Base-by-base conservation (phyloP, 1,140 invertebrate genomes). In the Drosophila sechellia region DNA sequence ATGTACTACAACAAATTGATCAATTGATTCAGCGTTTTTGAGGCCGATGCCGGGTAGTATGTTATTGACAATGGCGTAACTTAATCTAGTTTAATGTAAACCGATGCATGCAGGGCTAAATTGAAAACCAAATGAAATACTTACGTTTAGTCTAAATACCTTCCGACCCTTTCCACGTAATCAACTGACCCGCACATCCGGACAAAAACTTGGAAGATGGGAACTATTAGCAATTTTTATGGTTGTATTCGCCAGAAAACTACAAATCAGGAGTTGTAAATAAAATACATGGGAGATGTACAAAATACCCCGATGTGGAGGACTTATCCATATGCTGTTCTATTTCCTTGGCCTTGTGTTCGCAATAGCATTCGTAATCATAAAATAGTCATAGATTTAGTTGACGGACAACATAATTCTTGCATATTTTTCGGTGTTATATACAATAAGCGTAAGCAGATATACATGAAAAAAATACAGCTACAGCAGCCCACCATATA, bases 151-250 rank as follows among this genome's bases (percentile, higher is more conserved):
- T 63, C 37, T 61, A 58, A 58, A 50, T 43, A 61, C 40, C 58
- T 58, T 78, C 54, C 37, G 57, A 25, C 50, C 34, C 57, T 45
- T 35, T 60, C 57, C 57, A 31, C 31, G 6, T 31, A 10, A 10
- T 31, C 31, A 8, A 31, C 31, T 10, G 8, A 31, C 31, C 37
- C 37, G 53, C 34, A 48, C 35, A 64, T 35, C 34, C 57, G 34
- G 31, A 54, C 13, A 46, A n/a, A 58, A 35, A 69, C 27, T 34
- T 65, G 63, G 60, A 55, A 48, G 49, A 64, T 49, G 52, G 42
- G 55, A 91, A 79, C 90, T 89, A 78, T 85, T 80, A 91, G 90
- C 90, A 91, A 91, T 91, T 91, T 71, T 75, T 71, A 89, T 73
- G 90, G 90, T 91, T 91, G 90, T 91, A 91, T 70, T 79, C 60